Percentiles rank a stretch among this genome's conserved stretches.
Conservation (phyloP, 2,888 invertebrate species). For the Dolichomitus sp. region DNA sequence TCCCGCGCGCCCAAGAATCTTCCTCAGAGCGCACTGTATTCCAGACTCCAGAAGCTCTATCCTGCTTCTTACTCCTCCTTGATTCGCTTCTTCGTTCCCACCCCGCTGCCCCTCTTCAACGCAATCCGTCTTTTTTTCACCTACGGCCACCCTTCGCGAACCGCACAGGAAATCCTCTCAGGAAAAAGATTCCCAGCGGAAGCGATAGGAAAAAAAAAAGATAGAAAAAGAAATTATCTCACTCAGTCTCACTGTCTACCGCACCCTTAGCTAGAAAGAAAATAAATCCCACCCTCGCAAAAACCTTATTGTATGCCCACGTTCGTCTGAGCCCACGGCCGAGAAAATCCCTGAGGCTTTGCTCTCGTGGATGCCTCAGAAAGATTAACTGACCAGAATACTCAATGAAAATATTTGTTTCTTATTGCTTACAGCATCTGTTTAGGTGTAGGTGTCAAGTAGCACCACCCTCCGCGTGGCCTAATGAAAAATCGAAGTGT, state of each 20-base stretch:
- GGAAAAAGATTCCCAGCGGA: slow-evolving; percentile 43
- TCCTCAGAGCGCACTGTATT: slow-evolving; percentile 18
- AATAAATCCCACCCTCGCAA: background rate
- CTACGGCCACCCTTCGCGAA: slow-evolving; percentile 13
- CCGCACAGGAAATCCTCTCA: slow-evolving; percentile 47
- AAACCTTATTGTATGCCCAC: background rate
- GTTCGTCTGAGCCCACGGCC: background rate
- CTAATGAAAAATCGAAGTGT: slow-evolving; percentile 70
- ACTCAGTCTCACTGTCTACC: slow-evolving; percentile 6
- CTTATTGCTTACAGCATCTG: background rate
- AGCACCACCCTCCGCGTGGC: slow-evolving; percentile 69
- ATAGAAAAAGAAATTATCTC: background rate
- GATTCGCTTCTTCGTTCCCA: slow-evolving; percentile 5
- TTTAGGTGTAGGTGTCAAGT: background rate
- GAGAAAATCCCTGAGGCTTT: background rate
- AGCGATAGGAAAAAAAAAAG: slow-evolving; percentile 46
- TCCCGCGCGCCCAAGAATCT: background rate
- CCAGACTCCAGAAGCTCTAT: slow-evolving; percentile 6
- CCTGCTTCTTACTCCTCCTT: background rate
- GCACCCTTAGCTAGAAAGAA: background rate
- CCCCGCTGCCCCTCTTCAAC: slow-evolving; percentile 18
- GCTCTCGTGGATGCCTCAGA: background rate
- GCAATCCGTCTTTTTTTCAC: slow-evolving; percentile 41
- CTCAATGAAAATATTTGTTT: background rate
- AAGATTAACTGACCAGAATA: background rate